Conservation (phyloP, 2,113 vertebrate species). For the Morone chrysops region DNA sequence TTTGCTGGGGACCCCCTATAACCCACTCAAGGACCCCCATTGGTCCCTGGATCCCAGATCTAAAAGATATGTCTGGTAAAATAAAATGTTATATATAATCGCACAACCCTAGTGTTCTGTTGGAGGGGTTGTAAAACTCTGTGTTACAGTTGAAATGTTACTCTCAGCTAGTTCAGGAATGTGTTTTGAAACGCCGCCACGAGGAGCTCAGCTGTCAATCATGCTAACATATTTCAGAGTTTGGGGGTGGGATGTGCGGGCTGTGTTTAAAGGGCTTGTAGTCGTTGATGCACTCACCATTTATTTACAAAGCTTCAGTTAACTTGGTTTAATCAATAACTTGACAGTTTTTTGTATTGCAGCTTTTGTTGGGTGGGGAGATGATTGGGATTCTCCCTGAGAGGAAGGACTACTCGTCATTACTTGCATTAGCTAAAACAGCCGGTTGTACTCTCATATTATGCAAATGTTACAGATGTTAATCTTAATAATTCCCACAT, state of each 20-base stretch:
- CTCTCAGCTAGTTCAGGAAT: conserved; percentile 1
- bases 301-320: not conserved
- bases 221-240: not conserved
- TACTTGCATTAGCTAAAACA: too few species aligned
- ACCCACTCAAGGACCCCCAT: too few species aligned
- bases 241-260: too few species aligned
- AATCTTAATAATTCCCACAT: too few species aligned
- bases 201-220: not conserved
- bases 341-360: not conserved
- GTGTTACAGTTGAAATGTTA: not conserved
- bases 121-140: not conserved
- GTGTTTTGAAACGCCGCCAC: not conserved
- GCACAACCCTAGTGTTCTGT: not conserved
- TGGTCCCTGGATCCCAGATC: too few species aligned
- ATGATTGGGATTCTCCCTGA: not conserved
- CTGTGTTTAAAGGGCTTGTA: not conserved
- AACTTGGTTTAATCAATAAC: not conserved
- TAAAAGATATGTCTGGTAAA: too few species aligned
- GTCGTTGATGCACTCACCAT: not conserved
- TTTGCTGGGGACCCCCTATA: too few species aligned
- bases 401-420: not conserved
- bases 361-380: not conserved
- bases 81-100: not conserved
- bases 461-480: not conserved
- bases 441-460: not conserved